Conservation (phyloP, 2,888 invertebrate genomes). For the Dynastes hyllus region DNA sequence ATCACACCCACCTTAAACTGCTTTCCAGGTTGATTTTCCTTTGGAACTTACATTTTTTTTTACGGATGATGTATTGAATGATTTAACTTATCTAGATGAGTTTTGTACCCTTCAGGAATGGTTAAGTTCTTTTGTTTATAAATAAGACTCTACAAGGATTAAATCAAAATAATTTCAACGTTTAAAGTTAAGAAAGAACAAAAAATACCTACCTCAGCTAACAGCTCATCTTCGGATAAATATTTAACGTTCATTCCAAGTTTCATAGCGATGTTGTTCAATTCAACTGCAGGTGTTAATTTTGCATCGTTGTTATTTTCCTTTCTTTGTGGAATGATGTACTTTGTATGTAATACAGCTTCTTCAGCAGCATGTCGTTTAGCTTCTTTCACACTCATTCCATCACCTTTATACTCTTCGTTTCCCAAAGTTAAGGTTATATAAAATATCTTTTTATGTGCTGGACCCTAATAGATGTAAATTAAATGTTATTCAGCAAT, state of each 20-base stretch:
- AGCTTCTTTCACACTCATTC: conserved; percentile 64
- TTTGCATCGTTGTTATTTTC: conserved; percentile 55
- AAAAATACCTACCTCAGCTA: conserved; percentile 25
- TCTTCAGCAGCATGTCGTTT: conserved; percentile 61
- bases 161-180: background rate
- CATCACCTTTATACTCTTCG: conserved; percentile 62
- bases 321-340: conserved; percentile 60
- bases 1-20: conserved; percentile 64
- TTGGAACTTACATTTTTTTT: no score
- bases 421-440: conserved; percentile 63
- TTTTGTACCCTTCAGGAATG: conserved; percentile 59
- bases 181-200: background rate
- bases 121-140: conserved; percentile 34
- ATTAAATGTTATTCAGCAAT: background rate
- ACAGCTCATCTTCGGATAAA: conserved; percentile 45
- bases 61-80: conserved; percentile 58
- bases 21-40: conserved; percentile 58
- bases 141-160: conserved; percentile 24
- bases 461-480: conserved; percentile 61
- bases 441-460: conserved; percentile 63
- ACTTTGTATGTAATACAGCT: conserved; percentile 64
- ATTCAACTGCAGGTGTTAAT: conserved; percentile 64
- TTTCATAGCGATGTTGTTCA: conserved; percentile 65
- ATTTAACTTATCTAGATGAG: conserved; percentile 63
- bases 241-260: conserved; percentile 64